These are phyloP conservation scores for Germaria angustata DNA, from an alignment of 2,888 invertebrate species.

Conservation along the genomic window DNA sequence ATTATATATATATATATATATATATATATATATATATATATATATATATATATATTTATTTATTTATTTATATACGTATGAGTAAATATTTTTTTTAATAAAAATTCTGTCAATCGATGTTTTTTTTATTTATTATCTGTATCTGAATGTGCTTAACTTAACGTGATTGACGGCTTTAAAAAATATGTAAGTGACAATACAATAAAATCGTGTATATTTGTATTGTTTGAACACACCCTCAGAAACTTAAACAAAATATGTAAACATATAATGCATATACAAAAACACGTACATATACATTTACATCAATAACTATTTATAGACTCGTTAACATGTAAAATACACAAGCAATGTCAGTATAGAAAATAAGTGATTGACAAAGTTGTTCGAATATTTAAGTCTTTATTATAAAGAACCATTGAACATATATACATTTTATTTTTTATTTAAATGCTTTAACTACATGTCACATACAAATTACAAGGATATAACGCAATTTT, in stretches of 20 bases:
- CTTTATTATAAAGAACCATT: conserved; percentile 19
- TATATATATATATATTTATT: no score
- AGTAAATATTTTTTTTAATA: no score
- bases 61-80: no score
- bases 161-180: conserved; percentile 41
- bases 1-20: no score
- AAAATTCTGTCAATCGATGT: no score
- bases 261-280: neutral
- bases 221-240: neutral
- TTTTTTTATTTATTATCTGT: neutral
- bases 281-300: neutral
- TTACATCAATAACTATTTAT: conserved; percentile 9
- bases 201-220: conserved; percentile 13
- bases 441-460: conserved; percentile 15
- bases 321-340: neutral
- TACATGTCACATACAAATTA: conserved; percentile 15
- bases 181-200: conserved; percentile 35
- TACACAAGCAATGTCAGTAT: neutral
- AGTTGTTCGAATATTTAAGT: conserved; percentile 6
- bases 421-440: neutral
- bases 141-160: neutral
- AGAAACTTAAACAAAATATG: neutral
- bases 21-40: no score
- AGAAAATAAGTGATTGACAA: conserved; percentile 36
- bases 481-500: neutral